Base-by-base conservation (phyloP, 2,797 vertebrate genomes). In the Botia kubotai region DNA sequence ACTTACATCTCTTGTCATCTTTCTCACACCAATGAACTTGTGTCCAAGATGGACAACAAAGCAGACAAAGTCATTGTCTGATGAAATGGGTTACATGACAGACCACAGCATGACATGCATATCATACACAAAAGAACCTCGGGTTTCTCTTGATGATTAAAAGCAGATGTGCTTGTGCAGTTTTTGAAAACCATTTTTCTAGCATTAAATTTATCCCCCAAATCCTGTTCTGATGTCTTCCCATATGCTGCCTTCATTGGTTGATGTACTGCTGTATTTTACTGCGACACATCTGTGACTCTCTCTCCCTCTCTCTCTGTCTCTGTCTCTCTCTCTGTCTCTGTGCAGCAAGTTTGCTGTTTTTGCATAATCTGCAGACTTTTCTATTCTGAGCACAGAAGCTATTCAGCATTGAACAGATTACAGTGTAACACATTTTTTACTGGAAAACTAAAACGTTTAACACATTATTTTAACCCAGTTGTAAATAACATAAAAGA, bases 331-430 rank as follows among this genome's bases (percentile, higher is more conserved):
- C 10, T 46, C 43, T 46, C 43, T 29, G 77, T 63, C 46, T 73
- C 50, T 80, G 80, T 57, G 62, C 75, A 80, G 84, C 78, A 83
- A 71, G 77, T 33, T 3, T 78, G 43, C 78, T 81, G 70, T 75
- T 77, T 81, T 81, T 83, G 75, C 78, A 83, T 76, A 86, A 83
- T 60, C 57, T 21, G 23, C 75, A 11, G 52, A 53, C 4, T 82
- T 26, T 13, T 23, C 57, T 26, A 26, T 60, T 60, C 57, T 72
- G 84, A 50, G 77, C 81, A 77, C 43, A 74, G 52, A 55, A 71
- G 84, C 57, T 58, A 4, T 58, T 58, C 66, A 82, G 69, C 57
- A 58, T 19, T 55, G 53, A 55, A 8, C 72, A 77, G 39, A 46
- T 82, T 82, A 85, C 46, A 19, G 62, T 43, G 39, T 26, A 26